A percentile compares a stretch with the other conserved stretches of the same genome.
Evolutionary conservation across 2,888 invertebrate genomes (phyloP).

Genomic region (Xylophagus ater): DNA sequence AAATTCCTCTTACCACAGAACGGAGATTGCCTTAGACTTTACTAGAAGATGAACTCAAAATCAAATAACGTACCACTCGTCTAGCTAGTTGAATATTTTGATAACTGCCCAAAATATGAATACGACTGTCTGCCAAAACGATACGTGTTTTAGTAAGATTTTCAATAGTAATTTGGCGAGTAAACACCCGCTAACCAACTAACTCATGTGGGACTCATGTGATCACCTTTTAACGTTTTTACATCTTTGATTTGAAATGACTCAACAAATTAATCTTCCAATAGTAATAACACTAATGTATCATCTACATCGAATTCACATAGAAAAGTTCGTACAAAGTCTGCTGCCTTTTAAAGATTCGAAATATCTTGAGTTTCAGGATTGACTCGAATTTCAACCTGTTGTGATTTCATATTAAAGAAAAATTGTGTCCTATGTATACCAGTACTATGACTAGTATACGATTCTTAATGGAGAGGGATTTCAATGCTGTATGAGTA

Average conservation of each 20-base stretch:
- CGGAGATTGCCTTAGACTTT: slow-evolving; percentile 95
- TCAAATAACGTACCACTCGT: slow-evolving; percentile 89
- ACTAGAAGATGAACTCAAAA: slow-evolving; percentile 91
- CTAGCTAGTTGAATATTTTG: slow-evolving; percentile 93
- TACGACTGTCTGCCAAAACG: slow-evolving; percentile 90
- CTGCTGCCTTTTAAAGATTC: slow-evolving; percentile 92
- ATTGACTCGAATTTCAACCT: slow-evolving; percentile 42
- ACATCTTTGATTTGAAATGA: slow-evolving; percentile 96
- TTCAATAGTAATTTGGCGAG: slow-evolving; percentile 97
- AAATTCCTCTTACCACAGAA: slow-evolving; percentile 70
- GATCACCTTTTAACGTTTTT: slow-evolving; percentile 89
- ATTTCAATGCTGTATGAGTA: too few relatives aligned
- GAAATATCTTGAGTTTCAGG: slow-evolving; percentile 61
- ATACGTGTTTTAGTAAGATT: slow-evolving; percentile 98
- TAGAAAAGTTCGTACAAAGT: slow-evolving; percentile 94
- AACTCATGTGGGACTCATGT: slow-evolving; percentile 87
- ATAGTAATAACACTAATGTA: slow-evolving; percentile 80
- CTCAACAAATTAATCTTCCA: slow-evolving; percentile 96
- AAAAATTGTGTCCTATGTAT: too few relatives aligned
- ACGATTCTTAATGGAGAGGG: too few relatives aligned
- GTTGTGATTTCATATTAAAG: slow-evolving; percentile 82
- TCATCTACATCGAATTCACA: slow-evolving; percentile 97
- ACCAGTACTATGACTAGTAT: too few relatives aligned
- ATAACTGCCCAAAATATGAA: slow-evolving; percentile 94
- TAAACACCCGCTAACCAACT: slow-evolving; percentile 90